Conservation (phyloP, 2,113 vertebrate genomes). For the Tautogolabrus adspersus region DNA sequence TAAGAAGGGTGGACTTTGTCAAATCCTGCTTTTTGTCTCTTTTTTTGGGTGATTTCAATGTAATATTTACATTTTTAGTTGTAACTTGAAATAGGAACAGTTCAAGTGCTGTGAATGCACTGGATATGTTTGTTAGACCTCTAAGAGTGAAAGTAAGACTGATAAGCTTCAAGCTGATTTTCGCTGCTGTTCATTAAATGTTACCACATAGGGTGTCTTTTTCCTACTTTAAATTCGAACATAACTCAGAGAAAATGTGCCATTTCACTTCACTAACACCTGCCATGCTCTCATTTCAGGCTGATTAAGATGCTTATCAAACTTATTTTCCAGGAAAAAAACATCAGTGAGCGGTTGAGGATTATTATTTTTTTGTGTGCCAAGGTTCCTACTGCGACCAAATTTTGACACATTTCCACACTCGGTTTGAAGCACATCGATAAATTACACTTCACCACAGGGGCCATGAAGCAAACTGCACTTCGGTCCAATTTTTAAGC, state of each 20-base stretch:
- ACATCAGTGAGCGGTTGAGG: constrained; percentile 36
- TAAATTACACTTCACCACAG: constrained; percentile 76
- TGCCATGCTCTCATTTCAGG: constrained; percentile 71
- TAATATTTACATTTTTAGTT: too few species aligned
- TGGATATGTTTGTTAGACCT: constrained; percentile 7
- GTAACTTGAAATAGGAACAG: too few species aligned
- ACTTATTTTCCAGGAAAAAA: constrained; percentile 63
- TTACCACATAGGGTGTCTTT: constrained; percentile 38
- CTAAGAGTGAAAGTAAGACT: constrained; percentile 10
- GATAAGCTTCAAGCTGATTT: background rate
- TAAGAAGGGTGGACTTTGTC: too few species aligned
- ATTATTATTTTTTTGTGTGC: background rate
- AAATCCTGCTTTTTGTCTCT: too few species aligned
- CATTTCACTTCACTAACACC: constrained; percentile 55
- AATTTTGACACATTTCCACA: constrained; percentile 81
- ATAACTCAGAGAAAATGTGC: constrained; percentile 37
- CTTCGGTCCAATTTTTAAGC: constrained; percentile 73
- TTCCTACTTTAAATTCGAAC: constrained; percentile 26
- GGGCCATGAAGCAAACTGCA: constrained; percentile 70
- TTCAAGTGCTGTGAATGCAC: too few species aligned
- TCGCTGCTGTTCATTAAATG: constrained; percentile 33
- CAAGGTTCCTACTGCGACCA: constrained; percentile 63
- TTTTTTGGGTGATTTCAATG: too few species aligned
- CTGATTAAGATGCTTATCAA: constrained; percentile 72
- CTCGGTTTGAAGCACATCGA: constrained; percentile 77